Conservation (phyloP, 1,140 invertebrate species). For the Drosophila murphyi region DNA sequence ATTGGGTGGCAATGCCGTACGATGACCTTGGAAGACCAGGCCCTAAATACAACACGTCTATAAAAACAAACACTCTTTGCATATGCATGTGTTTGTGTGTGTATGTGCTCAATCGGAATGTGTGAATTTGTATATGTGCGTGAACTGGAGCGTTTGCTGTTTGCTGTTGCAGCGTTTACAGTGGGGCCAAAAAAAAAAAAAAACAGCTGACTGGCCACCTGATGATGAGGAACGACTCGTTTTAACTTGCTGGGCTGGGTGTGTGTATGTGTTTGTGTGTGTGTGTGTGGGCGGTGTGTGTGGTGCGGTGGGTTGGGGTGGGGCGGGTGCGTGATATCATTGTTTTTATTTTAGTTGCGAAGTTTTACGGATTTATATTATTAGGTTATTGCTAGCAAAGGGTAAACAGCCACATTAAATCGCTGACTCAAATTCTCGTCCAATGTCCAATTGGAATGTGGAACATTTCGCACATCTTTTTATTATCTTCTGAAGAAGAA, state of each 20-base stretch:
- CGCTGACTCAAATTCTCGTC: not conserved
- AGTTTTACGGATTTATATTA: not conserved
- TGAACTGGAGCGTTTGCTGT: slow-evolving; percentile 27
- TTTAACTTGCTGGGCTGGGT: not conserved
- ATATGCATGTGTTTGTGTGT: not conserved
- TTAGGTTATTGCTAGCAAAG: not conserved
- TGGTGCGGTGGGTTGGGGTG: slow-evolving; percentile 8
- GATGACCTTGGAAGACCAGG: slow-evolving; percentile 54
- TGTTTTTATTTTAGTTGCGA: slow-evolving; percentile 11
- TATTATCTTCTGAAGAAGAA: too few species aligned
- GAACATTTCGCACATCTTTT: not conserved
- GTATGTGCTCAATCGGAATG: slow-evolving; percentile 29
- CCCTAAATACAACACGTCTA: slow-evolving; percentile 45
- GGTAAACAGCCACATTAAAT: not conserved
- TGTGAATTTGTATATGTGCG: slow-evolving; percentile 6
- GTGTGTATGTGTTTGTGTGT: not conserved
- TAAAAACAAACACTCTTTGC: slow-evolving; percentile 39
- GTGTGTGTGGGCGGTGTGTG: too few species aligned
- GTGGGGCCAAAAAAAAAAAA: slow-evolving; percentile 25
- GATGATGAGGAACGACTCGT: slow-evolving; percentile 9
- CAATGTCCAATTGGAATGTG: not conserved
- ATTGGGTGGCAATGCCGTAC: slow-evolving; percentile 53
- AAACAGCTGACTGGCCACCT: slow-evolving; percentile 53
- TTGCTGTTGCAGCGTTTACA: slow-evolving; percentile 4
- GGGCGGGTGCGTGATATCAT: slow-evolving; percentile 40